These are phyloP conservation scores for Gnathonemus longibarbis DNA, from an alignment of 2,113 vertebrate species.

Conservation along the genomic window DNA sequence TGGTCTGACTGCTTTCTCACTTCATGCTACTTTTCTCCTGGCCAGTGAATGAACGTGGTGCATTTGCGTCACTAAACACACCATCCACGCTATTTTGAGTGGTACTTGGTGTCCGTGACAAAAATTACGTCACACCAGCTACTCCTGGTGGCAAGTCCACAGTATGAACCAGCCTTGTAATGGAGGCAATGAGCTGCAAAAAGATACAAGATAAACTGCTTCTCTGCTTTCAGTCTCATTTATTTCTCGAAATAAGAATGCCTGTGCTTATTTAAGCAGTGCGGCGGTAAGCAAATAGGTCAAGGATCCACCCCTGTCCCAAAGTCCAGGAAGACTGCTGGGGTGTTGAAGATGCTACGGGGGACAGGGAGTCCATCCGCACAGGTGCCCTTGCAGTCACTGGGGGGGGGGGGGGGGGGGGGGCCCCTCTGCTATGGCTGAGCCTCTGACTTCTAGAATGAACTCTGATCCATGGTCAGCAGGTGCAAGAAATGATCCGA, in stretches of 20 bases:
- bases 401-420: not conserved
- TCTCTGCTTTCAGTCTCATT: not conserved
- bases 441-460: not conserved
- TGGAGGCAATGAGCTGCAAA: not conserved
- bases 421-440: not conserved
- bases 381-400: not conserved
- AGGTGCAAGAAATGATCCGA: not conserved
- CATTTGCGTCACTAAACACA: no score
- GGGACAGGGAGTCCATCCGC: not conserved
- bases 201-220: not conserved
- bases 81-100: no score
- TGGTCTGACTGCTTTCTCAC: no score
- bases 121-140: no score
- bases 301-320: conserved; percentile 45
- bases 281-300: conserved; percentile 35
- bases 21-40: no score
- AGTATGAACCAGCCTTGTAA: not conserved
- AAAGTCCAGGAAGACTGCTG: conserved; percentile 38
- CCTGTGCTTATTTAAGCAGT: conserved; percentile 32
- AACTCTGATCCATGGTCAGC: not conserved
- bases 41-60: no score
- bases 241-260: not conserved
- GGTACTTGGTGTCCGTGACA: no score
- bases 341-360: conserved; percentile 27
- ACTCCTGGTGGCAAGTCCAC: no score